phyloP scores from a whole-genome alignment of 2,797 vertebrate genomes.

The Sphaeramia orbicularis region DNA sequence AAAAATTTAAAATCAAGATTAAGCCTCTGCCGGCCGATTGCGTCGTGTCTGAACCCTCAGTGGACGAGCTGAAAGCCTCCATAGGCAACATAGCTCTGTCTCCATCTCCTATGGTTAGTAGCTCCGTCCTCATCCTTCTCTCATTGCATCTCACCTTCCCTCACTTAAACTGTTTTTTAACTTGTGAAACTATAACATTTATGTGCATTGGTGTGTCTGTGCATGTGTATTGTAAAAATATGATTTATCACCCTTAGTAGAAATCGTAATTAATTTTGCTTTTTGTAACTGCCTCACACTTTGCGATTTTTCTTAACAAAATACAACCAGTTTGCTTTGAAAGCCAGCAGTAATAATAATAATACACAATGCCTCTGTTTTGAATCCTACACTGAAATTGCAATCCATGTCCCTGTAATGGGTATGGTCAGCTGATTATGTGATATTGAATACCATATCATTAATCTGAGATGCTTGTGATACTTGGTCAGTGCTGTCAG shows the following conservation, averaged over 20 bases:
- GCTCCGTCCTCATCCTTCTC: conserved; percentile 16
- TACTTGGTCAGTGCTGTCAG: background rate
- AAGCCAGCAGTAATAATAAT: background rate
- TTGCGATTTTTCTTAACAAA: background rate
- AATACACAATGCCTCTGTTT: background rate
- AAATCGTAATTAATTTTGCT: background rate
- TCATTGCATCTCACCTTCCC: conserved; percentile 10
- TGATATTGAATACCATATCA: conserved; percentile 11
- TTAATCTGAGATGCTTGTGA: conserved; percentile 20
- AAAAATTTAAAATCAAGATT: conserved; percentile 98
- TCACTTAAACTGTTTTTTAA: background rate
- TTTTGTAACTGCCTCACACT: conserved; percentile 9
- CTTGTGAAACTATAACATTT: background rate
- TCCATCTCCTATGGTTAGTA: conserved; percentile 96
- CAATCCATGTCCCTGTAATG: background rate
- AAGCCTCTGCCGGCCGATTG: conserved; percentile 90
- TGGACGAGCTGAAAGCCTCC: conserved; percentile 95
- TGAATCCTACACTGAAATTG: conserved; percentile 5
- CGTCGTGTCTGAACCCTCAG: conserved; percentile 85
- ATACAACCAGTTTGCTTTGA: conserved; percentile 14
- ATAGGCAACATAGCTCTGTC: conserved; percentile 96
- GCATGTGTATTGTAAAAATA: conserved; percentile 7
- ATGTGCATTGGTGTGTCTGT: background rate
- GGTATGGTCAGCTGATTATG: background rate
- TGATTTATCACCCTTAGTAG: background rate